phyloP scores from a whole-genome alignment of 1,140 invertebrate genomes.

The Drosophila azteca region DNA sequence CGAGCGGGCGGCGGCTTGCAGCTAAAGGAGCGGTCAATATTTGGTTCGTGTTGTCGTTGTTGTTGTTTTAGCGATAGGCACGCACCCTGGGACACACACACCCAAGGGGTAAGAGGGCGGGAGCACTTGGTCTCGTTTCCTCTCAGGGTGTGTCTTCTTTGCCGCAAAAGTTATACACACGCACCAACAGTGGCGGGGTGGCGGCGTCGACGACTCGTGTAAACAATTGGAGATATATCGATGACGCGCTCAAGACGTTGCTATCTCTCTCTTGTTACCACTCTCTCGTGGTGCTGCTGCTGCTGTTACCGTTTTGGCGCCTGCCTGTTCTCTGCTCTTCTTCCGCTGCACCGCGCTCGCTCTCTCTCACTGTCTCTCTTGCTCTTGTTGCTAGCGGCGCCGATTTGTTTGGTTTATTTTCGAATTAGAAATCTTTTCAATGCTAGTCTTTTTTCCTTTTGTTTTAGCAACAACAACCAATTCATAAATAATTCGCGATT shows the following conservation, averaged over 20 bases:
- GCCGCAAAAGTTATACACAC: slow-evolving; percentile 23
- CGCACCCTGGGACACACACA: too few relatives aligned
- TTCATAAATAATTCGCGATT: slow-evolving; percentile 68
- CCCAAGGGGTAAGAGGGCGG: too few relatives aligned
- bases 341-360: slow-evolving; percentile 16
- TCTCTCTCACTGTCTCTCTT: slow-evolving; percentile 11
- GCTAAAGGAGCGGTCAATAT: too few relatives aligned
- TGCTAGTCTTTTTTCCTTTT: slow-evolving; percentile 38
- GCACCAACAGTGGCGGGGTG: not conserved
- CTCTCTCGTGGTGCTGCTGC: slow-evolving; percentile 4
- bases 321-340: slow-evolving; percentile 9
- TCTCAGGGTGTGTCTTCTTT: slow-evolving; percentile 21
- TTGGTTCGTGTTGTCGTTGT: too few relatives aligned
- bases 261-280: slow-evolving; percentile 3
- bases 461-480: slow-evolving; percentile 32
- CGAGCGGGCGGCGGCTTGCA: not conserved
- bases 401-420: slow-evolving; percentile 79
- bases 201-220: slow-evolving; percentile 14
- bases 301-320: slow-evolving; percentile 30
- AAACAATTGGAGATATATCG: slow-evolving; percentile 43
- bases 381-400: slow-evolving; percentile 70
- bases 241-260: slow-evolving; percentile 34
- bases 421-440: slow-evolving; percentile 50
- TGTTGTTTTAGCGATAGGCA: too few relatives aligned
- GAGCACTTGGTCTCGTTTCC: not conserved